Evolutionary conservation across 2,797 vertebrate species (phyloP), one percentile per base, ranked within the genome.

Genomic region (Hoplostethus mediterraneus): DNA sequence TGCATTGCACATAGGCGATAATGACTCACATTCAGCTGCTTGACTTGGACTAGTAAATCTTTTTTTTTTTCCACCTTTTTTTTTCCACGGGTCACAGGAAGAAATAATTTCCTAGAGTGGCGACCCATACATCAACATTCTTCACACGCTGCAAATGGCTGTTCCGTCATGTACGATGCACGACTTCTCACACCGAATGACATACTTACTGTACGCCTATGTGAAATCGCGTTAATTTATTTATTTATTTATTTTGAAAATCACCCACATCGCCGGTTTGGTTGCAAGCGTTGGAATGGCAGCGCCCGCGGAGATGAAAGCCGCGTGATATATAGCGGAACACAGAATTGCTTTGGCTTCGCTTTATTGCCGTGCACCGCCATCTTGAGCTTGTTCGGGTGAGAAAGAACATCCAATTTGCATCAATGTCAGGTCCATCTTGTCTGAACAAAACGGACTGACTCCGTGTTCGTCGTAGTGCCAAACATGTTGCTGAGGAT

Each of bases 341-440:
- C 33, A 66, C 30, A 62, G 28, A 49, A 30, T 40, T 25, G 14
- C 48, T 53, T 77, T 42, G 44, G 7, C 28, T 38, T 30, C 11
- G 16, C 25, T 52, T 30, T 56, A 60, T n/a, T 68, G 44, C n/a
- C 52, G 47, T 11, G 13, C 36, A 36, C 17, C 47, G 11, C 9
- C 6, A 14, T 58, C 14, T 54, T 36, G 16, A 62, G 42, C 16
- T 59, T 57, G 44, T 67, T 77, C 47, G 16, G 36, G 13, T 30
- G 28, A 33, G 51, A 61, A 52, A 42, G 13, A 61, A 58, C 31
- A 30, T 58, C n/a, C 5, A 5, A 60, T 74, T 72, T 57, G 45
- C 31, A 56, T 42, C 52, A 83, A 62, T 38, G 48, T 67, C 63
- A 61, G 47, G 30, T 61, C 52, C 44, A 6, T 64, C 21, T 45